Conservation (phyloP, 2,888 invertebrate genomes). For the Cenopis cana region DNA sequence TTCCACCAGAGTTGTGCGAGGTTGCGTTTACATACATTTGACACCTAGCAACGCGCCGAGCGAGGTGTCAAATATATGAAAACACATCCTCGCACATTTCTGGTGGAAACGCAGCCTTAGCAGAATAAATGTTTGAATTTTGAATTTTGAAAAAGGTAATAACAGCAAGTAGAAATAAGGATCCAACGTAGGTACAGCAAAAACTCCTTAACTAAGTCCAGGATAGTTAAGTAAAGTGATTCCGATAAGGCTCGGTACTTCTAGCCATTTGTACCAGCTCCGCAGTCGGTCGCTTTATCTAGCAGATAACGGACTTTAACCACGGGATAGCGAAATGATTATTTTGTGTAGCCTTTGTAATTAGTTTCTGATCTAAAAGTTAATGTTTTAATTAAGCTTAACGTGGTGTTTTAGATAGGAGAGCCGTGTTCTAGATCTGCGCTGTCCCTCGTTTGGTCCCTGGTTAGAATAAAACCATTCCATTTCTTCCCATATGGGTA, state of each 20-base stretch:
- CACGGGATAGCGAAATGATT: conserved; percentile 20
- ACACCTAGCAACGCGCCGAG: no score
- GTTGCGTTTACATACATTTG: no score
- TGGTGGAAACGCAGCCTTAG: no score
- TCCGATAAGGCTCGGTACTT: conserved; percentile 26
- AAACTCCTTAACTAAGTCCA: conserved; percentile 20
- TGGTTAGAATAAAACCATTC: no score
- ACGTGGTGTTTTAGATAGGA: background rate
- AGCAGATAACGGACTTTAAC: conserved; percentile 41
- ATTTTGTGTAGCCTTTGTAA: conserved; percentile 30
- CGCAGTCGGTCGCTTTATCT: conserved; percentile 35
- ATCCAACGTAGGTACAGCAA: conserved; percentile 12
- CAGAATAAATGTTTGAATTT: no score
- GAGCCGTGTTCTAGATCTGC: background rate
- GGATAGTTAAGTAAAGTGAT: conserved; percentile 29
- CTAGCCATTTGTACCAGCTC: conserved; percentile 25
- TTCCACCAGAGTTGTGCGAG: no score
- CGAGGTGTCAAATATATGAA: no score
- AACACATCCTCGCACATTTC: no score
- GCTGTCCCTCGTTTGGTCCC: no score
- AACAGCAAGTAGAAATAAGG: background rate
- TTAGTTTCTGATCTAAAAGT: conserved; percentile 21
- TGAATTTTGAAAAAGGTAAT: no score
- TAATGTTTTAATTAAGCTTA: background rate
- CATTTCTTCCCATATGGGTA: no score